These are phyloP conservation scores for Nemapogon koenigi DNA, from an alignment of 2,888 invertebrate species.

Conservation along the genomic window DNA sequence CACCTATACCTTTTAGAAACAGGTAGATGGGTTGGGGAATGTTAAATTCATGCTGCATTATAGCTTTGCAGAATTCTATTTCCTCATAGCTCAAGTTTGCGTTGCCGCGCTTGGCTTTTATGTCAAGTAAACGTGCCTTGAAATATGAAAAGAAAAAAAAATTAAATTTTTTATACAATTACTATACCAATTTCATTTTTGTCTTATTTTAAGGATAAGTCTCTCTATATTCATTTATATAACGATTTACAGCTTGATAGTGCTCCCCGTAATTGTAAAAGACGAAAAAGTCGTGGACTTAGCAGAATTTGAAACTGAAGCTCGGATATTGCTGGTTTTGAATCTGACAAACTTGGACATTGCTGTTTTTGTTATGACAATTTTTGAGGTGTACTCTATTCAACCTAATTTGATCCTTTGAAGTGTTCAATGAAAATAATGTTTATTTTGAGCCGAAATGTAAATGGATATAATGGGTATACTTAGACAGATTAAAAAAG, in stretches of 20 bases:
- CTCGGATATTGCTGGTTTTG: not conserved
- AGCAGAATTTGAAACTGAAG: not conserved
- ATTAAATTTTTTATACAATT: too few relatives aligned
- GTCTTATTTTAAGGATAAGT: too few relatives aligned
- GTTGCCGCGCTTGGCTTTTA: constrained; percentile 21
- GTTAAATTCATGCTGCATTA: constrained; percentile 20
- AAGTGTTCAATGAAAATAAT: too few relatives aligned
- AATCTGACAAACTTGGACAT: not conserved
- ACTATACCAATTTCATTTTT: too few relatives aligned
- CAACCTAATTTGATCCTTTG: too few relatives aligned
- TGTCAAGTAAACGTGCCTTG: constrained; percentile 13
- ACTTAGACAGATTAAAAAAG: not conserved
- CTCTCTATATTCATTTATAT: too few relatives aligned
- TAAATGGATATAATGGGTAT: not conserved
- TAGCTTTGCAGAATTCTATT: constrained; percentile 19
- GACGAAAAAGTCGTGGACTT: too few relatives aligned
- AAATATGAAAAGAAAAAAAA: too few relatives aligned
- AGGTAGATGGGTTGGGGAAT: constrained; percentile 22
- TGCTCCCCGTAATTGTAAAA: too few relatives aligned
- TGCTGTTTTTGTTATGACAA: not conserved
- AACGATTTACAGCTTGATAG: too few relatives aligned
- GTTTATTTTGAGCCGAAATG: too few relatives aligned
- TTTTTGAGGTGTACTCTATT: not conserved
- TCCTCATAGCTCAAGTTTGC: constrained; percentile 20
- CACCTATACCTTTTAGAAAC: constrained; percentile 20